Conservation (phyloP, 2,888 invertebrate species). For the Mythimna loreyi region DNA sequence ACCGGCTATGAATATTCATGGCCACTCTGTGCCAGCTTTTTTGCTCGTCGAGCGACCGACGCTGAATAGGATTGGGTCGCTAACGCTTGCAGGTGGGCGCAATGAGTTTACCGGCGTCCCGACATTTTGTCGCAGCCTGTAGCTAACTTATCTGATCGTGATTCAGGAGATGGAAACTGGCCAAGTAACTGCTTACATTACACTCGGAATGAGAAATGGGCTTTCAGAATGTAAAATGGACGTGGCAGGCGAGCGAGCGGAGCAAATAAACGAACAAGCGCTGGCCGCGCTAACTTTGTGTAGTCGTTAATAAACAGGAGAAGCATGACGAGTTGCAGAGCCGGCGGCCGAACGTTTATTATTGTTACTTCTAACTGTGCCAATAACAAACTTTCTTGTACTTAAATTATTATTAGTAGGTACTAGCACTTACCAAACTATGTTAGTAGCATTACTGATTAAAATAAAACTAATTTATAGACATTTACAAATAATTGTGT, state of each 20-base stretch:
- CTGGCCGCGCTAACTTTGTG: slow-evolving; percentile 2
- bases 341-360: neutral
- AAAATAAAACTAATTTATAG: no score
- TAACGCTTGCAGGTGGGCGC: slow-evolving; percentile 33
- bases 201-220: slow-evolving; percentile 16
- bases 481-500: no score
- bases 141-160: slow-evolving; percentile 20
- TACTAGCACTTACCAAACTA: no score
- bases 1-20: slow-evolving; percentile 48
- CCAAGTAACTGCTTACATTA: slow-evolving; percentile 34
- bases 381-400: no score
- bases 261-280: slow-evolving; percentile 1
- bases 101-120: slow-evolving; percentile 21
- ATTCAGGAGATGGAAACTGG: slow-evolving; percentile 35
- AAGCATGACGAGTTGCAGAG: neutral
- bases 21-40: slow-evolving; percentile 31
- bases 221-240: slow-evolving; percentile 17
- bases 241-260: neutral
- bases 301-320: neutral
- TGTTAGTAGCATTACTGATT: no score
- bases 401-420: no score
- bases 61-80: slow-evolving; percentile 25
- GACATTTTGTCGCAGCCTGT: slow-evolving; percentile 14
- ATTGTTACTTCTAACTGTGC: no score
- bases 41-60: slow-evolving; percentile 12